A percentile compares a stretch with the other conserved stretches of the same genome.
phyloP scores from a whole-genome alignment of 2,797 vertebrate genomes.

The Sphenodon punctatus region DNA sequence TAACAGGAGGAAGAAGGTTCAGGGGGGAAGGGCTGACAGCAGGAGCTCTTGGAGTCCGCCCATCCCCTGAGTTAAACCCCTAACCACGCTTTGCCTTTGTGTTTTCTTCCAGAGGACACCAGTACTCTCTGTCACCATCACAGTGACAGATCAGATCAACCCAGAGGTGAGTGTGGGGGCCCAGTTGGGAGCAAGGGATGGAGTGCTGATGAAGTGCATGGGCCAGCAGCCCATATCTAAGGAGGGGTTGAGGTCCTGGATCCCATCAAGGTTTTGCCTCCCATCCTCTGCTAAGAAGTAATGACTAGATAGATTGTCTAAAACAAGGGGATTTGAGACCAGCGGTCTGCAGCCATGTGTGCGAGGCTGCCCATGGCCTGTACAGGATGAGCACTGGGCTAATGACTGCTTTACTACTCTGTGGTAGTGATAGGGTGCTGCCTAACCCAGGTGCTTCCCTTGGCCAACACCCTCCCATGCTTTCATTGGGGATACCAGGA shows the following conservation, averaged over 20 bases:
- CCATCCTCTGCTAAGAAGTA: neutral
- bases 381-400: neutral
- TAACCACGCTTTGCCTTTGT: neutral
- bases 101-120: slow-evolving; percentile 22
- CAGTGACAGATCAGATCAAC: neutral
- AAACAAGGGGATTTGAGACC: neutral
- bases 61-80: neutral
- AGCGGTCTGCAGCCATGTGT: too few species aligned
- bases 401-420: neutral
- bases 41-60: neutral
- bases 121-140: neutral
- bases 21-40: neutral
- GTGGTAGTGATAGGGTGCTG: too few species aligned
- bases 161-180: slow-evolving; percentile 26
- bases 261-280: too few species aligned
- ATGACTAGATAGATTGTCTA: too few species aligned
- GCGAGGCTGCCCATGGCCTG: neutral
- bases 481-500: neutral
- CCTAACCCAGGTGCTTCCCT: neutral
- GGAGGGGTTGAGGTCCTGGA: neutral
- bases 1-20: neutral
- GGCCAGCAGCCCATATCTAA: neutral
- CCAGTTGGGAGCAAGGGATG: too few species aligned
- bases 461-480: neutral
- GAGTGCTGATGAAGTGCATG: neutral